Percentiles rank a stretch among this genome's conserved stretches.
phyloP scores from a whole-genome alignment of 2,113 vertebrate genomes.

The Cnemophilus loriae region DNA sequence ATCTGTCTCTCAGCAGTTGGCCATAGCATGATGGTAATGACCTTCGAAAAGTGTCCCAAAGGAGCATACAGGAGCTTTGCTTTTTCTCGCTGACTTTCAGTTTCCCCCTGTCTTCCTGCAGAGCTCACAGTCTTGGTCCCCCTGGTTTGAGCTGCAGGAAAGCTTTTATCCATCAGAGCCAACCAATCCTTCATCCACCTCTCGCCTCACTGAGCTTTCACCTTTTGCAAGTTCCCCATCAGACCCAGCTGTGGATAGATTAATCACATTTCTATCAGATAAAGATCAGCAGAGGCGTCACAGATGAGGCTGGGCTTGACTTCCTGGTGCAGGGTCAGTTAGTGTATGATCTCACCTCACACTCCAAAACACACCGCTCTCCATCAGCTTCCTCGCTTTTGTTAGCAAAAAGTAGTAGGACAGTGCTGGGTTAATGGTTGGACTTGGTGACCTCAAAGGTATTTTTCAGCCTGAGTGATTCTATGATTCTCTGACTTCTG shows the following conservation, averaged over 20 bases:
- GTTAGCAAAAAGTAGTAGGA: neutral
- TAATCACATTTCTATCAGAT: neutral
- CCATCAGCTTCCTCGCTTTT: neutral
- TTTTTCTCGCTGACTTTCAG: neutral
- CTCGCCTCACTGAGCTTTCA: neutral
- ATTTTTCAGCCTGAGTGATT: neutral
- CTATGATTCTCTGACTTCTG: neutral
- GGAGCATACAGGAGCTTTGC: neutral
- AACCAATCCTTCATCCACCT: neutral
- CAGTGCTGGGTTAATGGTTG: neutral
- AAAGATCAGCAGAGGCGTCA: constrained; percentile 4
- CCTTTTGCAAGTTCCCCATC: neutral
- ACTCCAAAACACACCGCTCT: neutral
- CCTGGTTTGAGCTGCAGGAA: neutral
- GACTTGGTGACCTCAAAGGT: neutral
- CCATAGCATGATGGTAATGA: neutral
- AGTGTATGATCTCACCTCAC: neutral
- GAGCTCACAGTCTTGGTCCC: neutral
- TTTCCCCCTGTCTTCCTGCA: neutral
- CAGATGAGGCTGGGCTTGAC: neutral
- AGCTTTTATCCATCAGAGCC: neutral
- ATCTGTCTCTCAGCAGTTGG: neutral
- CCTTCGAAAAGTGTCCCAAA: neutral
- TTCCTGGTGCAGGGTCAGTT: neutral
- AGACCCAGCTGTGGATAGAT: neutral